Percentiles rank a stretch among this genome's conserved stretches.
Conservation (phyloP, 2,888 invertebrate species). For the Polylopha cassiicola region DNA sequence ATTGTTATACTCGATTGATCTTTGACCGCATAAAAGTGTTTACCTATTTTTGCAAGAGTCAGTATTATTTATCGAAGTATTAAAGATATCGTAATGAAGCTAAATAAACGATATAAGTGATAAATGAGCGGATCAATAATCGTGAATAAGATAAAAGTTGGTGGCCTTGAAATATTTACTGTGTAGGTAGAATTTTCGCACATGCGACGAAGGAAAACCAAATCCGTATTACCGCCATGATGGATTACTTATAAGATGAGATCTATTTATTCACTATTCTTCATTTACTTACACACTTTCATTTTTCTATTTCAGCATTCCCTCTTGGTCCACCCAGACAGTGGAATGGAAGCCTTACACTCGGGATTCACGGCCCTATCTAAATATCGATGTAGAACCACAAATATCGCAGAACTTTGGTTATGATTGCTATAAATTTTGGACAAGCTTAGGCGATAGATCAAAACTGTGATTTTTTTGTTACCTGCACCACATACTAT, state of each 20-base stretch:
- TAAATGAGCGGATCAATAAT: no score
- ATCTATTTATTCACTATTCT: not conserved
- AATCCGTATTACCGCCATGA: not conserved
- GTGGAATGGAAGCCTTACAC: conserved; percentile 55
- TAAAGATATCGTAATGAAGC: no score
- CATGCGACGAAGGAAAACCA: no score
- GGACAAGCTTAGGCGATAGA: conserved; percentile 33
- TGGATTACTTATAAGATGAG: not conserved
- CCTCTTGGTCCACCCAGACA: conserved; percentile 43
- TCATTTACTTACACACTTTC: not conserved
- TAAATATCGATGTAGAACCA: conserved; percentile 40
- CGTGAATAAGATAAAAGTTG: no score
- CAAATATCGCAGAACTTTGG: conserved; percentile 31
- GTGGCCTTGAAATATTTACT: no score
- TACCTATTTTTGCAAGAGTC: no score
- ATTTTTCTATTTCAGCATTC: conserved; percentile 42
- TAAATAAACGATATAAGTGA: no score
- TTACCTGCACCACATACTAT: conserved; percentile 13
- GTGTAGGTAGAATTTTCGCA: no score
- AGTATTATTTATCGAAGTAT: no score
- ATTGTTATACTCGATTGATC: no score
- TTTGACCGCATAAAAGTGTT: no score
- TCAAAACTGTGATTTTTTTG: conserved; percentile 42
- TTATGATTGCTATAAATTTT: conserved; percentile 27
- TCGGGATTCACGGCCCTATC: conserved; percentile 30